These are phyloP conservation scores for Triplophysa dalaica DNA, from an alignment of 2,113 vertebrate species.

Conservation along the genomic window DNA sequence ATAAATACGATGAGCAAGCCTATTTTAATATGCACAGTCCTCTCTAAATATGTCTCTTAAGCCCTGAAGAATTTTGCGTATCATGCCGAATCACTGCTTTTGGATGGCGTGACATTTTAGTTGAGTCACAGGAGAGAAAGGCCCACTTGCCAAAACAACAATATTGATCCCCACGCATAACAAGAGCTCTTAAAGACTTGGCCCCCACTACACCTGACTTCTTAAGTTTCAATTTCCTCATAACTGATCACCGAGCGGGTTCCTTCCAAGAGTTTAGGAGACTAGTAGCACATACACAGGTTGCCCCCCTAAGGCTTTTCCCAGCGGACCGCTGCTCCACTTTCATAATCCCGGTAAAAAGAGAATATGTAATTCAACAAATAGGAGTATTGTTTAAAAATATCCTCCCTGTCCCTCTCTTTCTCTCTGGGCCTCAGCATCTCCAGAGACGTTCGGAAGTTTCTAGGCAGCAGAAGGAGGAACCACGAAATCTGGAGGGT, in stretches of 20 bases:
- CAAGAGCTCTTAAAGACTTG: slow-evolving; percentile 22
- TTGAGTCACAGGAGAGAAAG: not conserved
- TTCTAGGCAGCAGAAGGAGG: slow-evolving; percentile 15
- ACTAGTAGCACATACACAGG: slow-evolving; percentile 29
- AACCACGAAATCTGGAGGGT: slow-evolving; percentile 3
- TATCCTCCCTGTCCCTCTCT: slow-evolving; percentile 11
- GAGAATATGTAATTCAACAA: slow-evolving; percentile 50
- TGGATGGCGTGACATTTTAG: not conserved
- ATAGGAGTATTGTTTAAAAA: slow-evolving; percentile 51
- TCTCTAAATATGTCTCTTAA: slow-evolving; percentile 30
- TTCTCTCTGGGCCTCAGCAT: slow-evolving; percentile 2
- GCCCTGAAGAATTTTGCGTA: not conserved
- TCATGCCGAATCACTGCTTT: not conserved
- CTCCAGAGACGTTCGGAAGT: slow-evolving; percentile 34
- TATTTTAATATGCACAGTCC: slow-evolving; percentile 31
- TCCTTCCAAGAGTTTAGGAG: not conserved
- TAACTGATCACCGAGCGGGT: slow-evolving; percentile 2
- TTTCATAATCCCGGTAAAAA: slow-evolving; percentile 49
- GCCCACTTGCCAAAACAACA: slow-evolving; percentile 10
- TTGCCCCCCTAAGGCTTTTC: slow-evolving; percentile 30
- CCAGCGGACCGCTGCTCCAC: slow-evolving; percentile 44
- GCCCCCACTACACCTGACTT: slow-evolving; percentile 1
- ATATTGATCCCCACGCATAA: slow-evolving; percentile 40
- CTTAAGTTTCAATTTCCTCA: slow-evolving; percentile 24
- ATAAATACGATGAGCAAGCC: slow-evolving; percentile 33